Base-by-base conservation (phyloP, 2,113 vertebrate species). In the Plecotus auritus region DNA sequence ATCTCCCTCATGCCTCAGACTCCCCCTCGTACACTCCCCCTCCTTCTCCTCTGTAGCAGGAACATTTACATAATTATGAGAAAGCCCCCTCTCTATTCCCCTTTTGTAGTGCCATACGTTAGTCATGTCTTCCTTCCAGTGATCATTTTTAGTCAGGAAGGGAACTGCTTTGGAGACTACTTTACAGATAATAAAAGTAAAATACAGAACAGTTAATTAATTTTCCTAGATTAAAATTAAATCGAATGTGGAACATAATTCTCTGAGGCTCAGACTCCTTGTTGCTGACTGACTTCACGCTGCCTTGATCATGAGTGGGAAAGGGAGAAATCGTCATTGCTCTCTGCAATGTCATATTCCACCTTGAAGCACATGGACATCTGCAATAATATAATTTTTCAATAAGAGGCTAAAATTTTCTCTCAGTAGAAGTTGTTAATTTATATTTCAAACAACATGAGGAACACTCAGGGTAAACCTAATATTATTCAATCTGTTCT, bases 351-450 rank as follows among this genome's bases (percentile, higher is more conserved):
- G 78, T 22, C 56, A 70, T 40, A 72, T 77, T 54, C 49, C 4
- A 76, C 23, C 32, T 61, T 59, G 14, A 40, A 69, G 77, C 56
- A 78, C 85, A 49, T 4, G 84, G 59, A n/a, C 40, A 93, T 69
- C 16, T 78, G 45, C 17, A 61, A 64, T 94, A 47, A 82, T 78
- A 13, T 56, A 61, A 49, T 88, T 82, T 92, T 91, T 67, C 84
- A 94, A 26, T 12, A 76, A 78, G 18, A 70, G 18, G 81, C 12
- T 81, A 66, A 51, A 74, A 51, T 85, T 96, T 87, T 86, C 87
- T 92, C 91, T 92, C 85, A 67, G 18, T 37, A 17, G 56, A 92
- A 83, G 12, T 54, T 90, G 82, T 88, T 94, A 89, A 91, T 91
- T 88, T 92, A 42, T 85, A 77, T 72, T 95, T 94, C 61, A 94